A percentile compares a stretch with the other conserved stretches of the same genome.
phyloP scores from a whole-genome alignment of 2,888 invertebrate species.

The Mactromeris polynyma region DNA sequence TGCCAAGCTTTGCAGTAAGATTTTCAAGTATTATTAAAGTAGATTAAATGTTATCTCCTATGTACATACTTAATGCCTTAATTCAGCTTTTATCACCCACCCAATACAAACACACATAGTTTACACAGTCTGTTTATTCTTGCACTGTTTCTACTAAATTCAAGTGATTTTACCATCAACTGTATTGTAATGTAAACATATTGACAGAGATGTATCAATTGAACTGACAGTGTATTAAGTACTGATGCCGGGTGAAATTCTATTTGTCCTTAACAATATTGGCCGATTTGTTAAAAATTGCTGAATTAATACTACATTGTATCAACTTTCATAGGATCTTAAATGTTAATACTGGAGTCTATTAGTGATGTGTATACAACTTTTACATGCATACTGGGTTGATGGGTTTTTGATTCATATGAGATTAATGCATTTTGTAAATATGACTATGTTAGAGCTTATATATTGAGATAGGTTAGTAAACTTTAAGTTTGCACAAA shows the following conservation, averaged over 20 bases:
- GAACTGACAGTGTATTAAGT: too few relatives aligned
- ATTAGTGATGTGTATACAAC: too few relatives aligned
- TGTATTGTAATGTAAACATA: neutral
- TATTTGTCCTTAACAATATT: too few relatives aligned
- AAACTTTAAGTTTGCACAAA: too few relatives aligned
- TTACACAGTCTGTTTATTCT: neutral
- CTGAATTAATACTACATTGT: too few relatives aligned
- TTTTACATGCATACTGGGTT: too few relatives aligned
- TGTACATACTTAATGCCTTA: conserved; percentile 10
- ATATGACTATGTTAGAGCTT: neutral
- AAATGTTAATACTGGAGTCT: too few relatives aligned
- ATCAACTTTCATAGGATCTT: too few relatives aligned
- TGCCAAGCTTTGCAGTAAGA: neutral
- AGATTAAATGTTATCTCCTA: conserved; percentile 2
- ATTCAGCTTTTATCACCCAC: neutral
- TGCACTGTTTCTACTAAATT: neutral
- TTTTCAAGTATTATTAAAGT: conserved; percentile 3
- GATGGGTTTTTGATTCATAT: neutral
- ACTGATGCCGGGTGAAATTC: too few relatives aligned
- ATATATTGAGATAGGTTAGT: too few relatives aligned
- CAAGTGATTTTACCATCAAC: conserved; percentile 4
- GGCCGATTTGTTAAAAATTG: too few relatives aligned
- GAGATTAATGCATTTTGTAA: neutral
- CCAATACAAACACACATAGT: conserved; percentile 3
- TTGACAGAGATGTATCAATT: neutral